A percentile compares a stretch with the other conserved stretches of the same genome.
These are phyloP conservation scores for Mesoligia furuncula DNA, from an alignment of 2,888 invertebrate species.

Conservation along the genomic window DNA sequence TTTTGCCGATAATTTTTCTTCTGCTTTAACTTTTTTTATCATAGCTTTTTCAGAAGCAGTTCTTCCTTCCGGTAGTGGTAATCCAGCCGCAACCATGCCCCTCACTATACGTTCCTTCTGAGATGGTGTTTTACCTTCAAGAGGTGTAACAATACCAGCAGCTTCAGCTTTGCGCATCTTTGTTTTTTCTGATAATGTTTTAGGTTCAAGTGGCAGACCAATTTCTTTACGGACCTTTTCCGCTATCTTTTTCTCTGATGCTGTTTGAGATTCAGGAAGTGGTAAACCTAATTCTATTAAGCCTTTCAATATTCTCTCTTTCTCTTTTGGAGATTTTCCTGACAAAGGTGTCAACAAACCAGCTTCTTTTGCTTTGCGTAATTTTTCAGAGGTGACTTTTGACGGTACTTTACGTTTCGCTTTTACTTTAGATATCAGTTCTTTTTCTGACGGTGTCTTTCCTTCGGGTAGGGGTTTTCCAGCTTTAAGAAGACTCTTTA, in stretches of 20 bases:
- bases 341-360: constrained; percentile 49
- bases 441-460: constrained; percentile 62
- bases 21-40: constrained; percentile 37
- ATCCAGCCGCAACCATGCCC: constrained; percentile 30
- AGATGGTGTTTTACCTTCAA: constrained; percentile 57
- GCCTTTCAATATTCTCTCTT: constrained; percentile 67
- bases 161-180: constrained; percentile 66
- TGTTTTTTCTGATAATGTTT: constrained; percentile 54
- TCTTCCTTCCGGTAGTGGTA: constrained; percentile 67
- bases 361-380: constrained; percentile 57
- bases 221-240: constrained; percentile 69
- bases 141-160: constrained; percentile 64
- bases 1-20: constrained; percentile 7
- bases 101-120: constrained; percentile 58
- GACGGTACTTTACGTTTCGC: constrained; percentile 33
- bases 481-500: constrained; percentile 60
- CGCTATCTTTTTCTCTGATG: constrained; percentile 66
- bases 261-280: constrained; percentile 55
- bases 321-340: constrained; percentile 54
- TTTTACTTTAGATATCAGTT: constrained; percentile 58
- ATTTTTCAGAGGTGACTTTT: constrained; percentile 51
- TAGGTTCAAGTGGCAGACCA: constrained; percentile 65
- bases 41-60: constrained; percentile 65
- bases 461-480: constrained; percentile 62
- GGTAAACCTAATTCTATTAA: constrained; percentile 46